Evolutionary conservation across 2,113 vertebrate genomes (phyloP), one percentile per base, ranked within the genome.

Genomic region (Psephotus haematonotus): DNA sequence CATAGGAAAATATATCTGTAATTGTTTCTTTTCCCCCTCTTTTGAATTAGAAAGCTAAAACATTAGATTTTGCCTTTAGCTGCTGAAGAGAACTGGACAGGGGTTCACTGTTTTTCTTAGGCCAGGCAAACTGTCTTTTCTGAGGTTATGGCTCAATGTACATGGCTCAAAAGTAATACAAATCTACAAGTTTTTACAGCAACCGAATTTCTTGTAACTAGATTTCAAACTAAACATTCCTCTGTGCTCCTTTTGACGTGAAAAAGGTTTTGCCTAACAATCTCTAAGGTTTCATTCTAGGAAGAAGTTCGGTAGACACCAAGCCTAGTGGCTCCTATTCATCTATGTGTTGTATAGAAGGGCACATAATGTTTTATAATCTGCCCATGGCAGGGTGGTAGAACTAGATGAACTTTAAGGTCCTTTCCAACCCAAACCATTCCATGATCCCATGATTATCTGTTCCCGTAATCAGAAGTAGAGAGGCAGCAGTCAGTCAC

Each of bases 11-110:
- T 22, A 1, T 7, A 16, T 8, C 57, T 91, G 1, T 33, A 52
- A 37, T 35, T 55, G 6, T 1, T 13, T 14, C 35, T 72, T 88
- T 77, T 7, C 59, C 43, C 6, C 4, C 10, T 59, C 12, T 75
- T 78, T 53, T 37, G 6, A 78, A 83, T 74, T 63, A 79, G 22
- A 39, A 79, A 92, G 33, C n/a, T 71, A 68, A 94, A 91, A 12
- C 2, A 6, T 15, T 27, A 35, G 12, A 44, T 69, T 88, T 60
- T 85, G 6, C 41, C 47, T 44, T 11, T 8, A 71, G 31, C 28
- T 80, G 17, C 63, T 63, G 15, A 7, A 67, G 47, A 86, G 46
- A 86, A 77, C 10, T 23, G 37, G 35, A 33, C 17, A 63, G 22
- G 44, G 25, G 31, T 41, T 82, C 9, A 43, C 44, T 89, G 75